phyloP scores from a whole-genome alignment of 1,140 invertebrate genomes.

The Drosophila sturtevanti region DNA sequence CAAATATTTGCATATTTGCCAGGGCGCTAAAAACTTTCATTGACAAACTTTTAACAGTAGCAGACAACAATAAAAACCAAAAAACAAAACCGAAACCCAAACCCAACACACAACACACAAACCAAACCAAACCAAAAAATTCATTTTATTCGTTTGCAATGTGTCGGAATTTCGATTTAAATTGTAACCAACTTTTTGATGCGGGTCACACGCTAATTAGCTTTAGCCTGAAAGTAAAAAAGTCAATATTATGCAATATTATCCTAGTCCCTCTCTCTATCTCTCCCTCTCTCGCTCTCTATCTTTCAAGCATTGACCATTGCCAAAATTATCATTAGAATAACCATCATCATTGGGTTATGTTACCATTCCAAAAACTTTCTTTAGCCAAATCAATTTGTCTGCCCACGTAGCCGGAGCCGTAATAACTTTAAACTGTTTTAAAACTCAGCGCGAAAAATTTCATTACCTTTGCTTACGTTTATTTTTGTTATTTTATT shows the following conservation, averaged over 20 bases:
- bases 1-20: slow-evolving; percentile 78
- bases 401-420: slow-evolving; percentile 56
- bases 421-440: slow-evolving; percentile 79
- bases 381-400: slow-evolving; percentile 70
- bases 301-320: slow-evolving; percentile 12
- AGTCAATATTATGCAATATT: slow-evolving; percentile 62
- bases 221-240: slow-evolving; percentile 53
- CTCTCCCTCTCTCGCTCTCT: too few relatives aligned
- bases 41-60: slow-evolving; percentile 53
- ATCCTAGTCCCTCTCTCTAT: too few relatives aligned
- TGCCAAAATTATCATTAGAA: slow-evolving; percentile 38
- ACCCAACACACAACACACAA: too few relatives aligned
- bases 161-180: slow-evolving; percentile 59
- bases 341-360: neutral
- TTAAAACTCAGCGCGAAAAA: slow-evolving; percentile 73
- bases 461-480: slow-evolving; percentile 69
- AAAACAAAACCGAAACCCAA: neutral
- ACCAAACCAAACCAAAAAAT: slow-evolving; percentile 47
- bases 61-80: slow-evolving; percentile 55
- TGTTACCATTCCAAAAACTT: slow-evolving; percentile 47
- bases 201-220: slow-evolving; percentile 72
- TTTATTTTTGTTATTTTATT: slow-evolving; percentile 45
- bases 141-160: slow-evolving; percentile 46
- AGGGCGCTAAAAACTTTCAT: slow-evolving; percentile 73
- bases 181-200: slow-evolving; percentile 65